These are phyloP conservation scores for Schizaphis graminum DNA, from an alignment of 2,888 invertebrate species.

Conservation along the genomic window DNA sequence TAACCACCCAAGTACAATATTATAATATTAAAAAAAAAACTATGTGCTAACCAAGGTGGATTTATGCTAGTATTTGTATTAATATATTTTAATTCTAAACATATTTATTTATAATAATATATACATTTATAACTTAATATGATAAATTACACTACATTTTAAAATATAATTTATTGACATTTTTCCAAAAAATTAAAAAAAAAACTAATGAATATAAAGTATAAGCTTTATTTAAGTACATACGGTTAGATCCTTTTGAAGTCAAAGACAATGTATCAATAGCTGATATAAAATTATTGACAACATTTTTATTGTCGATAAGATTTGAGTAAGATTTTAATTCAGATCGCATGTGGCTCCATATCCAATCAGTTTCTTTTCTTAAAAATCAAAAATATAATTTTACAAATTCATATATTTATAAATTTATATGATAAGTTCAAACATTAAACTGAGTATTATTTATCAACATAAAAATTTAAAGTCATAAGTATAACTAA, in stretches of 20 bases:
- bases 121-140: not conserved
- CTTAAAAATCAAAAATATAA: slow-evolving; percentile 25
- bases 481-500: not conserved
- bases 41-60: not conserved
- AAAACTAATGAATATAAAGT: not conserved
- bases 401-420: not conserved
- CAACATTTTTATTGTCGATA: slow-evolving; percentile 67
- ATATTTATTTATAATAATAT: not conserved
- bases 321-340: slow-evolving; percentile 67
- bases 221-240: not conserved
- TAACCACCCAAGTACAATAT: too few relatives aligned
- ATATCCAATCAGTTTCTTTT: slow-evolving; percentile 41
- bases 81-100: not conserved
- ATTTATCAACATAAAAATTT: not conserved
- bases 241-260: slow-evolving; percentile 65
- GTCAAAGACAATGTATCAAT: slow-evolving; percentile 44
- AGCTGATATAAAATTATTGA: slow-evolving; percentile 67
- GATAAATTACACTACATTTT: not conserved
- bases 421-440: not conserved
- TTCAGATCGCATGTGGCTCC: slow-evolving; percentile 66
- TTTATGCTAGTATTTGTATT: not conserved
- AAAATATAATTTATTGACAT: not conserved
- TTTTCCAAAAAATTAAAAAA: not conserved
- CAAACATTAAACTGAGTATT: not conserved
- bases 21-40: too few relatives aligned